Conservation (phyloP, 2,888 invertebrate species). For the Tetragnatha montana region DNA sequence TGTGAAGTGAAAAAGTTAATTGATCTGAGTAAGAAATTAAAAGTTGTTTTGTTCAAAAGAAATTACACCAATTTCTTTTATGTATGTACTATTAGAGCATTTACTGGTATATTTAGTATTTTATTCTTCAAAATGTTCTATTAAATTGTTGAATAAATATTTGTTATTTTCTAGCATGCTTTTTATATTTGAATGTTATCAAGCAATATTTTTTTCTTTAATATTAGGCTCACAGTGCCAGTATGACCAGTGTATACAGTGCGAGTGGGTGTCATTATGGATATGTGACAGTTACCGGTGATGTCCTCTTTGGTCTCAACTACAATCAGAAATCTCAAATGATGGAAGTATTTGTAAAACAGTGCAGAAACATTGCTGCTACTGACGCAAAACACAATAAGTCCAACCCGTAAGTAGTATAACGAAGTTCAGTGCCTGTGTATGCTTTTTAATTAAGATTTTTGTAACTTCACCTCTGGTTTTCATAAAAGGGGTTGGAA, state of each 20-base stretch:
- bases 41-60: too few species aligned
- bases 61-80: not conserved
- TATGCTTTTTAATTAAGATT: too few species aligned
- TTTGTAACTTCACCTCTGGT: too few species aligned
- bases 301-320: constrained; percentile 92
- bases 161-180: not conserved
- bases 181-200: not conserved
- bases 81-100: not conserved
- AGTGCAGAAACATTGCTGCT: constrained; percentile 92
- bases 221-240: constrained; percentile 87
- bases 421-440: not conserved
- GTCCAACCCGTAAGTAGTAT: constrained; percentile 90
- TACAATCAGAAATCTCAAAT: constrained; percentile 94
- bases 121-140: not conserved
- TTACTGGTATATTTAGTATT: not conserved
- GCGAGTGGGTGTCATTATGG: constrained; percentile 93
- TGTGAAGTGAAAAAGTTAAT: too few species aligned
- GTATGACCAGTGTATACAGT: constrained; percentile 96
- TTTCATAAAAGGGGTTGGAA: too few species aligned
- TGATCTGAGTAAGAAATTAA: too few species aligned
- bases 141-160: not conserved
- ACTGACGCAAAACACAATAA: constrained; percentile 92
- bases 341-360: constrained; percentile 90
- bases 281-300: constrained; percentile 90
- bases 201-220: constrained; percentile 6